These are phyloP conservation scores for Antitype chi DNA, from an alignment of 2,888 invertebrate genomes.

Conservation along the genomic window DNA sequence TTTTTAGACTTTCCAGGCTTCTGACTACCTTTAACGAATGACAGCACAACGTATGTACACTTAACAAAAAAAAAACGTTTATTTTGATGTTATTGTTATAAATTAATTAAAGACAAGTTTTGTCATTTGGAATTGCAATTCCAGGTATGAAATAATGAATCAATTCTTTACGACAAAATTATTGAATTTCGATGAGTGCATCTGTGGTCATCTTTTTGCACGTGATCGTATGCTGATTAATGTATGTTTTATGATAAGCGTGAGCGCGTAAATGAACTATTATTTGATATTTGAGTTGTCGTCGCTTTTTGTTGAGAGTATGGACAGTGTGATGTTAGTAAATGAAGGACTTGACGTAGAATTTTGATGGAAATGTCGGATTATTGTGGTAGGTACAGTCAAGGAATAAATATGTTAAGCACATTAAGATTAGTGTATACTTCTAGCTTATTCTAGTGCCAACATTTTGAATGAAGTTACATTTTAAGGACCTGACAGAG, in stretches of 20 bases:
- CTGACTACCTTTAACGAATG: neutral
- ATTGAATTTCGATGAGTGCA: neutral
- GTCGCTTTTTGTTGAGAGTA: neutral
- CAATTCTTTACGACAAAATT: neutral
- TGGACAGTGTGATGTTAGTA: neutral
- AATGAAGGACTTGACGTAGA: slow-evolving; percentile 21
- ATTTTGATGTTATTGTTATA: neutral
- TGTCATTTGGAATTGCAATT: slow-evolving; percentile 1
- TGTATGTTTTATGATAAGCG: slow-evolving; percentile 8
- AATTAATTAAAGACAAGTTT: neutral
- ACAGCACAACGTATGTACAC: neutral
- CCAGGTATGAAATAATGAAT: neutral
- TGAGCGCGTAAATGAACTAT: slow-evolving; percentile 4
- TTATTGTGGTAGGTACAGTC: slow-evolving; percentile 9
- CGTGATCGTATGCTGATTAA: neutral
- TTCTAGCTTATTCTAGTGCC: neutral
- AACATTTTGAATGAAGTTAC: neutral
- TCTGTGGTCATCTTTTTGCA: slow-evolving; percentile 7
- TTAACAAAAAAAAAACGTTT: neutral
- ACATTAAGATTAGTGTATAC: neutral
- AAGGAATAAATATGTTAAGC: neutral
- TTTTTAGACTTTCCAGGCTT: neutral
- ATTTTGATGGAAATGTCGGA: neutral
- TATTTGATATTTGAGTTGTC: neutral
- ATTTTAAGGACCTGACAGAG: neutral